These are phyloP conservation scores for Glyphotaelius pellucidus DNA, from an alignment of 2,888 invertebrate species.

Conservation along the genomic window DNA sequence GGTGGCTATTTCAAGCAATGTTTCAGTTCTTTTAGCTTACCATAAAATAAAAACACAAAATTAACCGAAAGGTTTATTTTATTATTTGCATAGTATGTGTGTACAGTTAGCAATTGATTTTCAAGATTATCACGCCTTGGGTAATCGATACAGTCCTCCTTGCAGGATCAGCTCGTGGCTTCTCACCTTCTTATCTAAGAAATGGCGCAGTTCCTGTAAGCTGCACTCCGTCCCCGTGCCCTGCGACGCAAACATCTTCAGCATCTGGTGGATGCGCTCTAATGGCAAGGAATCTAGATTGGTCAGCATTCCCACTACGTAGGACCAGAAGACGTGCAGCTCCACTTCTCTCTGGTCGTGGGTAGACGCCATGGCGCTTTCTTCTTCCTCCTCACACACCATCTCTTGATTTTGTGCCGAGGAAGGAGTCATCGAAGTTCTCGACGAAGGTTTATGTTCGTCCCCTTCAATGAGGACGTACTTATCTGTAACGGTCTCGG, in stretches of 20 bases:
- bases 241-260: slow-evolving; percentile 97
- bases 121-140: slow-evolving; percentile 75
- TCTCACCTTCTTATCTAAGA: slow-evolving; percentile 94
- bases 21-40: background rate
- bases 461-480: slow-evolving; percentile 85
- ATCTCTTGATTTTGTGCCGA: slow-evolving; percentile 79
- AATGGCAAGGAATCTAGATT: slow-evolving; percentile 94
- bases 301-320: slow-evolving; percentile 97
- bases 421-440: slow-evolving; percentile 76
- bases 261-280: slow-evolving; percentile 96
- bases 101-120: background rate
- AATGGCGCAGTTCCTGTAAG: slow-evolving; percentile 90
- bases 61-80: background rate
- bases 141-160: slow-evolving; percentile 92
- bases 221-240: slow-evolving; percentile 94
- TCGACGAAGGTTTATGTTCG: slow-evolving; percentile 70
- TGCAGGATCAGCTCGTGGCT: slow-evolving; percentile 92
- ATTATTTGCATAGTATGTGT: background rate
- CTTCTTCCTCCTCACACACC: slow-evolving; percentile 93
- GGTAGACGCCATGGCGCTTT: slow-evolving; percentile 96
- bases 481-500: slow-evolving; percentile 85
- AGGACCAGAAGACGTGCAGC: slow-evolving; percentile 96
- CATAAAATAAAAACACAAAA: background rate
- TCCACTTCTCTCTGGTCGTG: slow-evolving; percentile 97
- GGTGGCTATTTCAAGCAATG: too few species aligned